Base-by-base conservation (phyloP, 1,140 invertebrate species). In the Helicoverpa armigera region DNA sequence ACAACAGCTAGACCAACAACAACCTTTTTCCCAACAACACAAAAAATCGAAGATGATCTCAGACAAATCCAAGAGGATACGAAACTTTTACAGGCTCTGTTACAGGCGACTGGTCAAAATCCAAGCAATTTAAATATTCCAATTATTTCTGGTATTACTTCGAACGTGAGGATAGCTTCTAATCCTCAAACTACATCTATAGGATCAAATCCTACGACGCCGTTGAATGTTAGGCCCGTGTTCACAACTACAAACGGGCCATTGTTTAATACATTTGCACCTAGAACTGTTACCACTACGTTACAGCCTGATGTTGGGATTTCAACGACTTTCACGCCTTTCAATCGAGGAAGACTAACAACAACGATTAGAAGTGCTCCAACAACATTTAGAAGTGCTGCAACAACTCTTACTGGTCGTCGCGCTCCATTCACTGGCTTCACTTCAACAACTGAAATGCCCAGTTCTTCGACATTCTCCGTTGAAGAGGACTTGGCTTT, bases 401-500 rank as follows among this genome's bases (percentile, higher is more conserved):
- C 81, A 13, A 83, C 90, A 35, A 83, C 83, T n/a, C 63, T 83
- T 7, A 86, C 81, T 58, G 82, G 79, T 16, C 83, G 87, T 72
- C 82, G 78, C 16, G 83, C 82, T 51, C 81, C 85, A 61, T 51
- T 72, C 65, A 67, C 86, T 51, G 85, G 78, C 82, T 74, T 89
- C 14, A 92, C 81, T 4, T 56, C 78, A 35, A 88, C 94, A 35
- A 94, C 94, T 72, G 92, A 95, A 85, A 88, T 90, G n/a, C 92
- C 94, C 18, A 93, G 90, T 83, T 91, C 90, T 11, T 94, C 94
- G 5, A 95, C 95, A n/a, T 95, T 92, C 87, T 95, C 95, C 3
- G 94, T 95, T 74, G 89, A 92, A 89, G 95, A 95, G 81, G 95
- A 95, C 89, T 89, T 95, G 79, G 91, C 89, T 51, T 95, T 95